Percentiles rank a stretch among this genome's conserved stretches.
These are phyloP conservation scores for Leptestheria dahalacensis DNA, from an alignment of 1,140 invertebrate genomes.

Conservation along the genomic window DNA sequence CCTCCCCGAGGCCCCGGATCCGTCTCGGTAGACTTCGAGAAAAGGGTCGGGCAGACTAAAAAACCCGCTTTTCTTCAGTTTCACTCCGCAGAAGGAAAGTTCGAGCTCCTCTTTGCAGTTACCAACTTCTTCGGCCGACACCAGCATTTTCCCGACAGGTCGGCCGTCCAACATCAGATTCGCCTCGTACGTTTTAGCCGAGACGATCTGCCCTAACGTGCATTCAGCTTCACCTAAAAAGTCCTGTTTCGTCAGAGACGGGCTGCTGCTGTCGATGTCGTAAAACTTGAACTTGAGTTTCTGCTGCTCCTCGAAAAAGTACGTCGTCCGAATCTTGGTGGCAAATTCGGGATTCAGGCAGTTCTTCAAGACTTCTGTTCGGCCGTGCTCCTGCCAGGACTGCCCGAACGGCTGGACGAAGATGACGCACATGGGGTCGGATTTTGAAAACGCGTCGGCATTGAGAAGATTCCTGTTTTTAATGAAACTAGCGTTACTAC, in stretches of 20 bases:
- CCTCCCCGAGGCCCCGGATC: not conserved
- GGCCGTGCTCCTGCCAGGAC: constrained; percentile 37
- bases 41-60: constrained; percentile 11
- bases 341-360: constrained; percentile 42
- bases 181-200: constrained; percentile 11
- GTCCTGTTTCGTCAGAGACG: constrained; percentile 36
- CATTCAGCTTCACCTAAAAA: constrained; percentile 39
- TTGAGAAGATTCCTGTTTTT: not conserved
- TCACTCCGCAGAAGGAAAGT: constrained; percentile 1
- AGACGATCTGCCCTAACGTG: constrained; percentile 36
- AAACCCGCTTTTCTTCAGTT: constrained; percentile 5
- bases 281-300: constrained; percentile 35
- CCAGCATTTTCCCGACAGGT: not conserved
- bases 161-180: not conserved
- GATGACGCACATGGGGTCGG: constrained; percentile 44
- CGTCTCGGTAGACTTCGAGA: constrained; percentile 1
- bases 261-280: constrained; percentile 36
- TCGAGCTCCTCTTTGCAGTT: constrained; percentile 11
- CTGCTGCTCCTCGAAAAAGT: constrained; percentile 36
- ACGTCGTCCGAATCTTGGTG: constrained; percentile 33
- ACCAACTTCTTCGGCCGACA: constrained; percentile 8
- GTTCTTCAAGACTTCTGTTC: constrained; percentile 43
- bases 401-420: constrained; percentile 33
- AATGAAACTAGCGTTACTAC: not conserved
- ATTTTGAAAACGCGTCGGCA: constrained; percentile 41